These are phyloP conservation scores for Cariama cristata DNA, from an alignment of 2,113 vertebrate genomes.

Conservation along the genomic window DNA sequence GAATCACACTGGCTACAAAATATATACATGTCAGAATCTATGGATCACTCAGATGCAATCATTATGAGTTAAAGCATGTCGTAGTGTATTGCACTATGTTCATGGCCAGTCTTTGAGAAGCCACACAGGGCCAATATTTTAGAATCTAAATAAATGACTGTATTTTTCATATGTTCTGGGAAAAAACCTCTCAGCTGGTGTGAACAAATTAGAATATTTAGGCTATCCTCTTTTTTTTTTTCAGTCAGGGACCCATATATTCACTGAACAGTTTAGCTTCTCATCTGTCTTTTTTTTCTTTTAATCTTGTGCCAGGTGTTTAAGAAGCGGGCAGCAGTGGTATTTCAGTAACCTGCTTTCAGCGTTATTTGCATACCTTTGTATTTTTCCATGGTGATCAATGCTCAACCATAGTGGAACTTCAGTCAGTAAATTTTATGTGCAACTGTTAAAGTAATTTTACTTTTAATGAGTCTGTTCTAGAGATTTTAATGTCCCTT, in stretches of 20 bases:
- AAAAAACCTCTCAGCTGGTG: neutral
- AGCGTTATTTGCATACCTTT: constrained; percentile 61
- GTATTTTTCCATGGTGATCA: constrained; percentile 60
- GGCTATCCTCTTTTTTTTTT: neutral
- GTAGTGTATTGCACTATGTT: neutral
- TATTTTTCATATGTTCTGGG: neutral
- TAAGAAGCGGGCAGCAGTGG: neutral
- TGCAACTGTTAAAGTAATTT: constrained; percentile 67
- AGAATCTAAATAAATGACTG: neutral
- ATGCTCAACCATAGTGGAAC: neutral
- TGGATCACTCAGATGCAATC: neutral
- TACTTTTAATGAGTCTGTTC: constrained; percentile 66
- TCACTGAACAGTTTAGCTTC: neutral
- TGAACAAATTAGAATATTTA: neutral
- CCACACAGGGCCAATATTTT: neutral
- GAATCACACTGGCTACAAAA: neutral
- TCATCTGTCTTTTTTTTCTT: neutral
- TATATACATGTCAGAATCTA: neutral
- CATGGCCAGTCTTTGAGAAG: neutral
- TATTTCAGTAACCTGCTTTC: constrained; percentile 35
- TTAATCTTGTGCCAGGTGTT: constrained; percentile 14
- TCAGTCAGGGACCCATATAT: neutral
- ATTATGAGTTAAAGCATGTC: neutral
- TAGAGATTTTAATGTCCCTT: constrained; percentile 71
- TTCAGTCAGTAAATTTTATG: constrained; percentile 65